Percentiles rank a stretch among this genome's conserved stretches.
Conservation (phyloP, 2,888 invertebrate species). For the Steinernema carpocapsae region DNA sequence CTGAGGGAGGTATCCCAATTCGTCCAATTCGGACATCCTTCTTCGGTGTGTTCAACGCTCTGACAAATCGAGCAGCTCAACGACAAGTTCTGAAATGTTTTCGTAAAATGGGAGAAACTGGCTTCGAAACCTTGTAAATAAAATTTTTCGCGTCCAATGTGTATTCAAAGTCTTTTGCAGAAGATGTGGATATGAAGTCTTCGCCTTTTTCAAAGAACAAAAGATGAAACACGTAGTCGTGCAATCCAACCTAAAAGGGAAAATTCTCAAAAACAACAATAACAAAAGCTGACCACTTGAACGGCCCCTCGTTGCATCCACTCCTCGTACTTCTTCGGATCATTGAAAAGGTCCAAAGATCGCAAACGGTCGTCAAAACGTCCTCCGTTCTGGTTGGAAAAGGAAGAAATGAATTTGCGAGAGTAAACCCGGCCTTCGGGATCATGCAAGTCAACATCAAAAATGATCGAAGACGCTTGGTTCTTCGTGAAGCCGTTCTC, state of each 20-base stretch:
- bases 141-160: too few species aligned
- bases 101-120: background rate
- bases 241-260: too few species aligned
- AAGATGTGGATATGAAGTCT: too few species aligned
- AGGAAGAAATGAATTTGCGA: background rate
- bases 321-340: background rate
- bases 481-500: too few species aligned
- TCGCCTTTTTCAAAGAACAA: too few species aligned
- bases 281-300: background rate
- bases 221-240: too few species aligned
- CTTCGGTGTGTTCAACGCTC: background rate
- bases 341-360: background rate
- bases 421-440: background rate
- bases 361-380: background rate
- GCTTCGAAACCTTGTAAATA: background rate
- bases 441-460: background rate
- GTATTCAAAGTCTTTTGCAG: too few species aligned
- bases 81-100: background rate
- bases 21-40: background rate
- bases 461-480: background rate
- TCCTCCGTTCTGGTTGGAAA: background rate
- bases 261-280: too few species aligned
- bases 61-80: background rate
- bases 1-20: background rate
- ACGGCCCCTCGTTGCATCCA: background rate